These are phyloP conservation scores for Ispidina lecontei DNA, from an alignment of 2,797 vertebrate genomes.

Conservation along the genomic window DNA sequence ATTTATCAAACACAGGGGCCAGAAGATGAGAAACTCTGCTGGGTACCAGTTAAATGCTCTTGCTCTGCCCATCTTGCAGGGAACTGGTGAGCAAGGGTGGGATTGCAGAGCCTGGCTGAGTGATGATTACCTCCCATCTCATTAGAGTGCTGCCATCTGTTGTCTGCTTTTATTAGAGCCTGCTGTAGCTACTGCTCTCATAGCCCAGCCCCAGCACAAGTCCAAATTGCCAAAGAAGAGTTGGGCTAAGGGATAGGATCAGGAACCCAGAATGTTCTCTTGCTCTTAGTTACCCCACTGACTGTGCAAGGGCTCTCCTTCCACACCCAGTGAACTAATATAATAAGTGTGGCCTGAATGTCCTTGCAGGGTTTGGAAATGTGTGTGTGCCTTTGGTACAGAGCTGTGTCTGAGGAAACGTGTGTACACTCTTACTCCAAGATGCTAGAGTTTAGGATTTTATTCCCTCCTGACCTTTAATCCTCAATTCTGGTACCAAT, in stretches of 20 bases:
- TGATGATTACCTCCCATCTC: not conserved
- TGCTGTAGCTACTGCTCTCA: rapidly evolving
- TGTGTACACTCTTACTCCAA: not conserved
- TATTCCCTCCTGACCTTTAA: not conserved
- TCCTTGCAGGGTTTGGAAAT: not conserved
- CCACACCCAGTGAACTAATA: not conserved
- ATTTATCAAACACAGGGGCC: not conserved
- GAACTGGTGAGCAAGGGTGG: not conserved
- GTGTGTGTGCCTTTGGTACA: not conserved
- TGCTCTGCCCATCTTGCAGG: not conserved
- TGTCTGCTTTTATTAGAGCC: slow-evolving; percentile 15
- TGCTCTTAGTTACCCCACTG: not conserved
- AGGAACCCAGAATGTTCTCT: not conserved
- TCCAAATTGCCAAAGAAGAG: not conserved
- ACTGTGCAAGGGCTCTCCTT: not conserved
- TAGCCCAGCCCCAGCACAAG: not conserved
- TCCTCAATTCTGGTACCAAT: not conserved
- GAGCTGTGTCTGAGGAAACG: not conserved
- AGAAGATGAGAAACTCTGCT: not conserved
- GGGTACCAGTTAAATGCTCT: not conserved
- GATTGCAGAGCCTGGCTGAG: not conserved
- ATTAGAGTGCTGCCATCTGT: slow-evolving; percentile 53
- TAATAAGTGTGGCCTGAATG: not conserved
- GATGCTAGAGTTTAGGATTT: not conserved
- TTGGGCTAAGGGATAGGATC: not conserved